Conservation (phyloP, 1,140 invertebrate species). For the Nixonia krombeini region DNA sequence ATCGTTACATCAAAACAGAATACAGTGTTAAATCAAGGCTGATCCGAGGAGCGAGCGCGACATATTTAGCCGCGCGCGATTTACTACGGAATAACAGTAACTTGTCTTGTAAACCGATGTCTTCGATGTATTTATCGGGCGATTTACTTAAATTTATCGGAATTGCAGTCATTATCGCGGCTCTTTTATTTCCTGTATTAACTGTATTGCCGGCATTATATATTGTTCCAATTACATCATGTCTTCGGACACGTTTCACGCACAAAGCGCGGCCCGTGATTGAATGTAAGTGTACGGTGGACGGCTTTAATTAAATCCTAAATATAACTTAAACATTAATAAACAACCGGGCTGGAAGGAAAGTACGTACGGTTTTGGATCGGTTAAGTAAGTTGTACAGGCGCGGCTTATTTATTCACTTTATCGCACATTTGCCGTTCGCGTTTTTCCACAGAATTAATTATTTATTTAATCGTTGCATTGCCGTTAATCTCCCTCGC, state of each 20-base stretch:
- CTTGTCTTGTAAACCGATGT: neutral
- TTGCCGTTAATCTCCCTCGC: no score
- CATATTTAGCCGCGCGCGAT: neutral
- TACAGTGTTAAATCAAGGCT: no score
- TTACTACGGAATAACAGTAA: neutral
- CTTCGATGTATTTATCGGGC: neutral
- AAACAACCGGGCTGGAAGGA: slow-evolving; percentile 35
- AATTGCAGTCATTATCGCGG: neutral
- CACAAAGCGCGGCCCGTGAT: slow-evolving; percentile 14
- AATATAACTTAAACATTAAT: slow-evolving; percentile 37
- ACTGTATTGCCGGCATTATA: neutral
- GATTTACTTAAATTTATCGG: neutral
- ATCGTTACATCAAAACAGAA: no score
- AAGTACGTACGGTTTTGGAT: no score
- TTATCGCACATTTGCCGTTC: neutral
- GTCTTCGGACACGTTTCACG: neutral
- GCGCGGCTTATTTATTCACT: neutral
- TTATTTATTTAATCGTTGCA: no score
- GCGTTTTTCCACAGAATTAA: no score
- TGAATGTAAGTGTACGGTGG: slow-evolving; percentile 12
- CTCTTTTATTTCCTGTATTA: neutral
- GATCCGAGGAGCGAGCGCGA: neutral
- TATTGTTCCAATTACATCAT: slow-evolving; percentile 4
- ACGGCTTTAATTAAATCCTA: slow-evolving; percentile 41
- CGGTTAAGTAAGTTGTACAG: no score